These are phyloP conservation scores for Drosophila dunni DNA, from an alignment of 1,140 invertebrate genomes.

Conservation along the genomic window DNA sequence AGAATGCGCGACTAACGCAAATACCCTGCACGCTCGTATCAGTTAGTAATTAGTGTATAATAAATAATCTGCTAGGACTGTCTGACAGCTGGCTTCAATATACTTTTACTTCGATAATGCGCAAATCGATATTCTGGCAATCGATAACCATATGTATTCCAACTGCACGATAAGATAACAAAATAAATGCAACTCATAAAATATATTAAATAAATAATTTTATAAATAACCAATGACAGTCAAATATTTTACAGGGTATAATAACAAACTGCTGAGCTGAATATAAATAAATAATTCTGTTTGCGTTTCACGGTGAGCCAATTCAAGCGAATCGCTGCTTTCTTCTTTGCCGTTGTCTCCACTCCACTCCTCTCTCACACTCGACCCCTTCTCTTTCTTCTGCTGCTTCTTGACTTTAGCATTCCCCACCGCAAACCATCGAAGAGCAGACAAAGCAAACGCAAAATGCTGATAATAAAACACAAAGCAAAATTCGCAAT, in stretches of 20 bases:
- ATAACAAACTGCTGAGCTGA: constrained; percentile 43
- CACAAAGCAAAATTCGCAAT: constrained; percentile 65
- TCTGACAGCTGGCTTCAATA: neutral
- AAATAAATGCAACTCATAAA: neutral
- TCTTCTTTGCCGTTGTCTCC: constrained; percentile 45
- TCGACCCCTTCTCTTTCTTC: neutral
- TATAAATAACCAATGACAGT: neutral
- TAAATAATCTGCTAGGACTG: neutral
- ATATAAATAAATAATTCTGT: constrained; percentile 66
- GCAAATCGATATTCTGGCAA: neutral
- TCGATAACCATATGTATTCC: constrained; percentile 3
- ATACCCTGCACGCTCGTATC: constrained; percentile 18
- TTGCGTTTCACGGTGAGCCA: constrained; percentile 51
- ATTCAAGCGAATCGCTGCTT: constrained; percentile 74
- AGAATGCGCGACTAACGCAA: neutral
- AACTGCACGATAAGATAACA: neutral
- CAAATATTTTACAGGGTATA: constrained; percentile 37
- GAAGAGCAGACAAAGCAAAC: constrained; percentile 39
- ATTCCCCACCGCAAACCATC: constrained; percentile 17
- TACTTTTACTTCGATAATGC: neutral
- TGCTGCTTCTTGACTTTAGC: neutral
- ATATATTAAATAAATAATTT: constrained; percentile 11
- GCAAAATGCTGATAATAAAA: constrained; percentile 73
- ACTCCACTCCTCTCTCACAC: neutral
- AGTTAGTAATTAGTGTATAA: neutral